Evolutionary conservation across 2,797 vertebrate genomes (phyloP).

Genomic region (Melanotaenia trifasciata): DNA sequence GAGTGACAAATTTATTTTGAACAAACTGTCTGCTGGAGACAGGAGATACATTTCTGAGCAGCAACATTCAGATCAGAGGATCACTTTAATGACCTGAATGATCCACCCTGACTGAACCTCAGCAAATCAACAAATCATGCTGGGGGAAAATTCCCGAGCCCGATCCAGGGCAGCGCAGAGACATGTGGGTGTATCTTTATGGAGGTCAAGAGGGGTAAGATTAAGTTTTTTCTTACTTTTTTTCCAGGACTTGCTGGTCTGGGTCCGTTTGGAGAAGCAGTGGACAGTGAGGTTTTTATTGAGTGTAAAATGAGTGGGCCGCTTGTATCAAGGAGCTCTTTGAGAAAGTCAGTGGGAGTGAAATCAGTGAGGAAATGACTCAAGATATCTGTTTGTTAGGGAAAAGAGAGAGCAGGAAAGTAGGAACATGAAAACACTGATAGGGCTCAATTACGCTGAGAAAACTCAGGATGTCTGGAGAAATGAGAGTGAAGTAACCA

Average conservation of each 20-base stretch:
- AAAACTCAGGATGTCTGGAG: conserved; percentile 5
- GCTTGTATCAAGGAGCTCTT: conserved; percentile 64
- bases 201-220: conserved; percentile 48
- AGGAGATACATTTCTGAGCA: background rate
- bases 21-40: background rate
- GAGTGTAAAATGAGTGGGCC: conserved; percentile 61
- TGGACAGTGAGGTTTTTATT: conserved; percentile 63
- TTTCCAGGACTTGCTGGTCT: conserved; percentile 20
- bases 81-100: conserved; percentile 16
- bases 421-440: conserved; percentile 44
- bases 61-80: conserved; percentile 34
- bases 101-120: conserved; percentile 44
- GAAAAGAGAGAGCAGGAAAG: conserved; percentile 48
- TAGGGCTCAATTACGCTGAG: conserved; percentile 10
- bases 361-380: conserved; percentile 57
- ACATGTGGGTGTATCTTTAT: conserved; percentile 37
- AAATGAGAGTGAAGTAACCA: background rate
- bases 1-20: background rate
- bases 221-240: conserved; percentile 12
- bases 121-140: conserved; percentile 51
- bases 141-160: conserved; percentile 52
- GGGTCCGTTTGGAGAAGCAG: conserved; percentile 41
- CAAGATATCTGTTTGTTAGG: conserved; percentile 52
- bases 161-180: conserved; percentile 19
- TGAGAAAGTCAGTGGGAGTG: conserved; percentile 64